Evolutionary conservation across 2,797 vertebrate genomes (phyloP).

Genomic region (Tachyglossus aculeatus): DNA sequence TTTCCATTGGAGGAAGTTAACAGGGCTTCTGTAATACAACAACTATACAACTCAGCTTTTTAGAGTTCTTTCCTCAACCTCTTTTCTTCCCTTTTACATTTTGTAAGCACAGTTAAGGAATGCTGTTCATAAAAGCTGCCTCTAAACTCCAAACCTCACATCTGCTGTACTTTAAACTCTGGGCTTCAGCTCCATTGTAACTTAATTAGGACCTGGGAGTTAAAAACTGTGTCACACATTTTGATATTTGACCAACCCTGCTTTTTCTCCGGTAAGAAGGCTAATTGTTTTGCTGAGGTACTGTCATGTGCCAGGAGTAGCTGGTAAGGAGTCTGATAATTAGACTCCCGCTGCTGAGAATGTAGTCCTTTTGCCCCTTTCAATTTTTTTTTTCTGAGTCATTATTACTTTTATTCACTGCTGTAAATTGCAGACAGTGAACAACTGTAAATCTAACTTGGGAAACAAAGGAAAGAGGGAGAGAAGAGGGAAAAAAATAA

Average conservation of each 20-base stretch:
- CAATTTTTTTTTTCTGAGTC: background rate
- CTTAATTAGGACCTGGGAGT: slow-evolving; percentile 7
- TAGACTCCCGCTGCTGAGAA: slow-evolving; percentile 36
- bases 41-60: background rate
- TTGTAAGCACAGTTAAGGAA: background rate
- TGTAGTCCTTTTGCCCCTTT: slow-evolving; percentile 1
- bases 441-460: slow-evolving; percentile 18
- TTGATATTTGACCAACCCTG: background rate
- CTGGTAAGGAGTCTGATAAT: slow-evolving; percentile 37
- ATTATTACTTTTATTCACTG: slow-evolving; percentile 39
- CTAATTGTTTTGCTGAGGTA: slow-evolving; percentile 21
- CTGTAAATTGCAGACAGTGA: slow-evolving; percentile 21
- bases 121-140: background rate
- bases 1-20: background rate
- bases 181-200: slow-evolving; percentile 3
- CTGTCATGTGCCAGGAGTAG: slow-evolving; percentile 7
- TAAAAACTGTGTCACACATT: slow-evolving; percentile 1
- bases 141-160: background rate
- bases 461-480: slow-evolving; percentile 19
- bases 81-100: background rate
- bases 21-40: background rate
- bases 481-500: background rate
- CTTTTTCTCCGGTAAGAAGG: background rate
- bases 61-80: background rate
- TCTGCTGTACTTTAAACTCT: background rate